Conservation (phyloP, 2,888 invertebrate species). For the Ferrisia virgata region DNA sequence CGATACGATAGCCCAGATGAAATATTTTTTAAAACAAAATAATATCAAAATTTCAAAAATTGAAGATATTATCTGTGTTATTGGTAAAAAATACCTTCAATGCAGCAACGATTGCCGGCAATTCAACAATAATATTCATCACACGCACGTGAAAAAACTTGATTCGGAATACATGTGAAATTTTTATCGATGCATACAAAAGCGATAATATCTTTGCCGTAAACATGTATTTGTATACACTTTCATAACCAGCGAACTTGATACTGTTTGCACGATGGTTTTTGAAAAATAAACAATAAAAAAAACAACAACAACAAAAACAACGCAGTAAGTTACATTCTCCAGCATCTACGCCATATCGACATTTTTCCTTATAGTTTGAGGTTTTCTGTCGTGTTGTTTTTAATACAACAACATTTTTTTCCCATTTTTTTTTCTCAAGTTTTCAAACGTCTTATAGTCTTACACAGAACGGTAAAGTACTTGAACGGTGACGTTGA, state of each 20-base stretch:
- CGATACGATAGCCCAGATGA: no score
- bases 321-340: not conserved
- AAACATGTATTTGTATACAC: not conserved
- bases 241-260: not conserved
- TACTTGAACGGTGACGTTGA: slow-evolving; percentile 19
- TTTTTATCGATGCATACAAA: not conserved
- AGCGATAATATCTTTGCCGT: not conserved
- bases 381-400: not conserved
- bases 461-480: not conserved
- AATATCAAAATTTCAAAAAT: no score
- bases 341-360: not conserved
- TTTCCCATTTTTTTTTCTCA: no score
- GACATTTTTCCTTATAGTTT: not conserved
- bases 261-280: not conserved
- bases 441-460: no score
- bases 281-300: no score
- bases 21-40: no score
- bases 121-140: not conserved
- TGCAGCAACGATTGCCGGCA: no score
- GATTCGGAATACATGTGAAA: not conserved
- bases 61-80: no score
- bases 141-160: not conserved
- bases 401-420: not conserved
- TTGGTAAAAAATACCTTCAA: no score
- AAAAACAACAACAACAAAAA: no score